Evolutionary conservation across 2,113 vertebrate genomes (phyloP).

Genomic region (Periophthalmodon schlosseri): DNA sequence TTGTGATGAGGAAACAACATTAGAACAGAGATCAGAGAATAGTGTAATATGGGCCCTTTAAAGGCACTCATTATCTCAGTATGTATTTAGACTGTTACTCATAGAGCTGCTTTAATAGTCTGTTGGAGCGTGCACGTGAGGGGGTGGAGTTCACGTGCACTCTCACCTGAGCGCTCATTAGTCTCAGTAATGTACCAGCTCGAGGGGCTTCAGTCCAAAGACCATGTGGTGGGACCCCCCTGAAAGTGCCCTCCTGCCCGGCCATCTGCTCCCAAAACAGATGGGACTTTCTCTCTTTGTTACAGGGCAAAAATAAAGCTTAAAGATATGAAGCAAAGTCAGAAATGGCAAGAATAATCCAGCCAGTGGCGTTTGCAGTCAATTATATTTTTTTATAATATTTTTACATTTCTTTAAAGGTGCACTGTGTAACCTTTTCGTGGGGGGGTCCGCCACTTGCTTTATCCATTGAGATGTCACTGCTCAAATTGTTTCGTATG

Average conservation of each 20-base stretch:
- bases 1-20: no score
- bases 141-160: constrained; percentile 26
- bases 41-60: no score
- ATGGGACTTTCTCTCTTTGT: constrained; percentile 30
- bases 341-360: no score
- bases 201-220: constrained; percentile 35
- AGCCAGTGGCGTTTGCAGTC: no score
- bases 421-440: no score
- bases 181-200: constrained; percentile 48
- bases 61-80: no score
- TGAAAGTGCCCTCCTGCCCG: constrained; percentile 7
- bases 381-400: no score
- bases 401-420: no score
- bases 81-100: background rate
- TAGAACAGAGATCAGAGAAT: no score
- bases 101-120: background rate
- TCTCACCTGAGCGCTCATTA: constrained; percentile 55
- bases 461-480: no score
- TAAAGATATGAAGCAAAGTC: background rate
- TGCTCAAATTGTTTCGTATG: no score
- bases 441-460: no score
- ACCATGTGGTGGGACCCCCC: constrained; percentile 14
- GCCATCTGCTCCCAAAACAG: constrained; percentile 46
- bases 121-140: constrained; percentile 12
- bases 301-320: background rate